Base-by-base conservation (phyloP, 2,797 vertebrate genomes). In the Cygnus olor region DNA sequence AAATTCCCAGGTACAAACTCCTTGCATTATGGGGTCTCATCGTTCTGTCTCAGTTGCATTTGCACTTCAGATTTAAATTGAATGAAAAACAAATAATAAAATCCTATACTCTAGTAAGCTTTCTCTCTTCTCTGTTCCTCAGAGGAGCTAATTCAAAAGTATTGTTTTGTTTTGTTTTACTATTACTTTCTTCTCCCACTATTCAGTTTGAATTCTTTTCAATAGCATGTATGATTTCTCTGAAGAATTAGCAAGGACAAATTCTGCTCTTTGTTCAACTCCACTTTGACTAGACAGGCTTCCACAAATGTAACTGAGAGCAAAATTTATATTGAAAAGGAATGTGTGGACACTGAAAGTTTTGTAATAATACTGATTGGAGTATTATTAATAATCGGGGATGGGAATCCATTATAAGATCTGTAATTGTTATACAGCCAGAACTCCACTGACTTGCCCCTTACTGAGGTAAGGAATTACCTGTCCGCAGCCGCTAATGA, bases 401-500 rank as follows among this genome's bases (percentile, higher is more conserved):
- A n/a, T 58, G 36, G 42, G 36, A 63, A 49, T 24, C 40, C 6
- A 17, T 60, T 40, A 19, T 42, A 13, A 25, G 27, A 9, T 27
- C 40, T 44, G 30, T 7, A 63, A 19, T 12, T 28, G 38, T 69
- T 34, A 38, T 28, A 22, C 11, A 36, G 28, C 17, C 61, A 10
- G 34, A 36, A 15, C 9, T 44, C 34, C 51, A 17, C 40, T 7
- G 38, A 13, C 12, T 54, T 49, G 17, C n/a, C 58, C 16, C n/a
- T 57, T 34, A 7, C 11, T 3, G 2, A n/a, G 7, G 32, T 30
- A 66, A 78, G 42, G 57, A 73, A 42, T 97, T 94, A 98, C 97
- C 97, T 97, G 90, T 30, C 96, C 97, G 9, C 97, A 98, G 66
- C 98, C 98, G 32, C 97, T 98, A 42, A 97, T 76, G 58, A 98